These are phyloP conservation scores for Chondrilla cf. caribensis DNA, from an alignment of 37 sponge, comb jelly and placozoan species.

Conservation along the genomic window DNA sequence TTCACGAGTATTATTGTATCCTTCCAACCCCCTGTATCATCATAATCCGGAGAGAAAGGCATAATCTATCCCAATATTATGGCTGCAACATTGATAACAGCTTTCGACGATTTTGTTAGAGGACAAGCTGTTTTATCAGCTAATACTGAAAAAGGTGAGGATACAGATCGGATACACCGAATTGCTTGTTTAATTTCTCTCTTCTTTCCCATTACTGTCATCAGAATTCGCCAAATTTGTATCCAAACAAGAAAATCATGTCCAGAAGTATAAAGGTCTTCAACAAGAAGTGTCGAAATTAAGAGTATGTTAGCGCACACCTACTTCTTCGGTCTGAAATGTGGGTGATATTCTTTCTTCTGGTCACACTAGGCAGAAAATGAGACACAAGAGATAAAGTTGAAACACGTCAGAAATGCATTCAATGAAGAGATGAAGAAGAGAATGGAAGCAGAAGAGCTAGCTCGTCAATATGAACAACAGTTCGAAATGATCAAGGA, in stretches of 20 bases:
- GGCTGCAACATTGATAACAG: background rate
- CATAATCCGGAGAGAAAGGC: background rate
- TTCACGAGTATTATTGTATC: no score
- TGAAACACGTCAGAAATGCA: slow-evolving; percentile 49
- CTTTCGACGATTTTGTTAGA: background rate
- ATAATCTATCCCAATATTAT: background rate
- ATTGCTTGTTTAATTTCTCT: no score
- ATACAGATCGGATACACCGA: no score
- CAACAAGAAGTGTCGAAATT: no score
- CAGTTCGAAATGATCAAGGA: slow-evolving; percentile 80
- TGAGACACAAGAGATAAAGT: slow-evolving; percentile 54
- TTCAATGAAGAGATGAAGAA: slow-evolving; percentile 40
- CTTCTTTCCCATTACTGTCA: no score
- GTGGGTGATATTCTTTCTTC: no score
- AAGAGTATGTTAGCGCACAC: no score
- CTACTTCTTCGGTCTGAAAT: no score
- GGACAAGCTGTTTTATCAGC: slow-evolving; percentile 11
- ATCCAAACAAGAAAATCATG: background rate
- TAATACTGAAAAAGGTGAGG: slow-evolving; percentile 8
- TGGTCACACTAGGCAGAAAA: slow-evolving; percentile 23
- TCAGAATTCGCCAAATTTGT: slow-evolving; percentile 5
- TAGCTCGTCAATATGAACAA: slow-evolving; percentile 46
- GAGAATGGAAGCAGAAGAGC: slow-evolving; percentile 41
- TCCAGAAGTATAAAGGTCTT: no score
- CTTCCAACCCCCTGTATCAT: background rate